Evolutionary conservation across 2,113 vertebrate genomes (phyloP), one percentile per base, ranked within the genome.

Genomic region (Boleophthalmus pectinirostris): DNA sequence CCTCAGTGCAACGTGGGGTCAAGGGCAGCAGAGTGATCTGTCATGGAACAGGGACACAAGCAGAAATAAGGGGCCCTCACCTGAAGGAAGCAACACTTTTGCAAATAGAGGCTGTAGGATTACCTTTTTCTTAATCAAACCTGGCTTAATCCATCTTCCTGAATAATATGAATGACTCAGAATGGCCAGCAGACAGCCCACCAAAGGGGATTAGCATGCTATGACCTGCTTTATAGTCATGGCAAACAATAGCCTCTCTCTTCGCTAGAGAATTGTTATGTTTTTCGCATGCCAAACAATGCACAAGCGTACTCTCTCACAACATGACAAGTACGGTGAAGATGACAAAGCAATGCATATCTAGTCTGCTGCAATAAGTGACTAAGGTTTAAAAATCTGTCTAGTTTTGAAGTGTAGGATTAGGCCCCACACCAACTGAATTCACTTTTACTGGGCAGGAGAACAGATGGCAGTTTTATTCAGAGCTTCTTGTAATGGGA

Each of bases 381-480:
- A 64, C 66, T 80, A 35, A 75, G 43, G 64, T 60, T n/a, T 60
- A 33, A 71, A 82, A 82, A 84, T 79, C 74, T 78, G 85, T 85
- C 84, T 87, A 68, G 51, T 72, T 80, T 73, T 87, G 83, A 88
- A 90, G 90, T 92, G 81, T 78, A 90, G 87, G 85, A 91, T 90
- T 89, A 86, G 83, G 72, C 60, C 66, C 29, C 69, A 82, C 83
- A 84, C 92, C 77, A 92, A 90, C 93, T 92, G 80, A 90, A 92
- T 93, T 91, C 88, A 86, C 84, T 92, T 92, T 90, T 85, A 85
- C 77, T 38, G 63, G 75, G 75, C 81, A 56, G 29, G 20, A 43
- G 78, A 88, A 89, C 90, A 93, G 90, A 93, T 92, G 88, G 91
- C 83, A 83, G 89, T 86, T 92, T 91, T 80, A 82, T 92, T 91